A percentile compares a stretch with the other conserved stretches of the same genome.
Conservation (phyloP, 2,797 vertebrate species). For the Macropus fuliginosus region DNA sequence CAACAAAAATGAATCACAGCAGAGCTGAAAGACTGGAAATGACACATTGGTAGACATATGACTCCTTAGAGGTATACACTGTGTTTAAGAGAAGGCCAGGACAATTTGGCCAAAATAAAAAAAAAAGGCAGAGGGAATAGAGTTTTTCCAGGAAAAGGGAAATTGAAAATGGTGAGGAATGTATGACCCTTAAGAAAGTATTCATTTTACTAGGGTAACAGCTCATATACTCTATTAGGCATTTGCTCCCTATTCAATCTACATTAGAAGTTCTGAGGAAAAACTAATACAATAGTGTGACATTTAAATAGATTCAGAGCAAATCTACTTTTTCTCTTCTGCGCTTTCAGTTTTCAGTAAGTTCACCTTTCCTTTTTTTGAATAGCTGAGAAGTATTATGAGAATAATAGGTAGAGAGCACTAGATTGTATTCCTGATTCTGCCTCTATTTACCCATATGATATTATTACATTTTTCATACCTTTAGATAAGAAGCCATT, state of each 20-base stretch:
- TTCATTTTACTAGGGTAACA: background rate
- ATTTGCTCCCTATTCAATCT: background rate
- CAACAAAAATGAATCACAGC: constrained; percentile 16
- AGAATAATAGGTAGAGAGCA: background rate
- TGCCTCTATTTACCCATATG: background rate
- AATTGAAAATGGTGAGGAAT: background rate
- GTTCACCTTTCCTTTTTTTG: background rate
- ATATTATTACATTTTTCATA: background rate
- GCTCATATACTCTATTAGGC: background rate
- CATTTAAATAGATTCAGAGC: background rate
- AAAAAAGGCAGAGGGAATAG: background rate
- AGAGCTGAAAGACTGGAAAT: constrained; percentile 11
- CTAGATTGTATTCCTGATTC: background rate
- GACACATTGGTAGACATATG: constrained; percentile 18
- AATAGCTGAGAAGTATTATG: background rate
- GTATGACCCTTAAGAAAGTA: background rate
- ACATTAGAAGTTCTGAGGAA: background rate
- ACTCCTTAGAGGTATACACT: constrained; percentile 8
- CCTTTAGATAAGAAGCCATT: background rate
- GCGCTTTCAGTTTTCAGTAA: background rate
- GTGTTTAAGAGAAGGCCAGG: background rate
- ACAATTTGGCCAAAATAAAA: background rate
- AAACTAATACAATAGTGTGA: background rate
- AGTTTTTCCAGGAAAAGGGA: background rate
- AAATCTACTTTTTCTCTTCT: background rate